Base-by-base conservation (phyloP, 2,113 vertebrate species). In the Tapirus terrestris region DNA sequence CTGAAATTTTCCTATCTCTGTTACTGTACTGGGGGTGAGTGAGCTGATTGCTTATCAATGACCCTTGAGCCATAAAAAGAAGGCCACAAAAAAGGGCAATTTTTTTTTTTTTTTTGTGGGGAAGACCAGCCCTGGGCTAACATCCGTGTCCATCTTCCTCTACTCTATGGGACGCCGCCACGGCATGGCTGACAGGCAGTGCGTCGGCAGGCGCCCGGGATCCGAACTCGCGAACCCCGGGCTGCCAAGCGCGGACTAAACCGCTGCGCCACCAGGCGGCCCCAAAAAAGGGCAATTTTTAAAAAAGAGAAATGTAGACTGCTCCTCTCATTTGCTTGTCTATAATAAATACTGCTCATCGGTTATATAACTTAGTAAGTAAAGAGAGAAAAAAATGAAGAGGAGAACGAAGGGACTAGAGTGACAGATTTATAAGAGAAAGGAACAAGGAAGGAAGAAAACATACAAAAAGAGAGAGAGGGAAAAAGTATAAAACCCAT, bases 291-390 rank as follows among this genome's bases (percentile, higher is more conserved):
- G 33, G 23, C 8, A 91, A 79, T 48, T 58, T 91, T 91, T 39
- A 3, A 68, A 58, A 83, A 68, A 87, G 11, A 45, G 36, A 92
- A 77, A 67, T 21, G 51, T 65, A 89, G 61, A 45, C 17, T 39
- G 20, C 23, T 93, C 65, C 25, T 95, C 75, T 94, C 25, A 21
- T 81, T 76, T 92, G n/a, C 73, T 73, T 80, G 2, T 81, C 82
- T 92, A 20, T 75, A 72, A 80, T 67, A 76, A 94, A 82, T 67
- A 80, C 27, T 95, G 16, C 53, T 90, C 31, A 83, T 76, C 0
- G 9, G 76, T 86, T 92, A 76, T 23, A 39, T 60, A 91, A 90
- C 76, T 85, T 60, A 93, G 45, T 87, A 86, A 88, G 81, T 60
- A 88, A 85, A 90, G 58, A 48, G 21, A 89, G 53, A 79, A 45